phyloP scores from a whole-genome alignment of 2,797 vertebrate genomes.

The Urocyon cinereoargenteus region DNA sequence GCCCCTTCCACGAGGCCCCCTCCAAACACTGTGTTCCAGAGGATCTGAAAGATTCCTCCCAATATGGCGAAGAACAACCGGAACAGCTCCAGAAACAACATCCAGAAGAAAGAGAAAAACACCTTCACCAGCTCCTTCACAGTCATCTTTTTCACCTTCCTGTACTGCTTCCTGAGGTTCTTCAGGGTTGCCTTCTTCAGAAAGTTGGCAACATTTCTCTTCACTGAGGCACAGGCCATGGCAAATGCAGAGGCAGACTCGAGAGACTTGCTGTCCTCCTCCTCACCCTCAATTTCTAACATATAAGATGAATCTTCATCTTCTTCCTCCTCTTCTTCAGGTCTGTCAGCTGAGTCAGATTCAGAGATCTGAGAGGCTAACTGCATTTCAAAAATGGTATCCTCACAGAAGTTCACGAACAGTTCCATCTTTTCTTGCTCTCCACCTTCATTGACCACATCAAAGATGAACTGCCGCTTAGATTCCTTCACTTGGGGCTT shows the following conservation, averaged over 20 bases:
- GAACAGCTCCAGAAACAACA: slow-evolving; percentile 93
- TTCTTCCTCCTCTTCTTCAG: slow-evolving; percentile 93
- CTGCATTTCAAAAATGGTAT: slow-evolving; percentile 99
- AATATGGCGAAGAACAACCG: slow-evolving; percentile 92
- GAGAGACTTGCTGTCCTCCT: slow-evolving; percentile 89
- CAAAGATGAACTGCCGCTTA: slow-evolving; percentile 99
- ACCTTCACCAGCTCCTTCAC: slow-evolving; percentile 93
- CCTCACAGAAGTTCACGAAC: slow-evolving; percentile 99
- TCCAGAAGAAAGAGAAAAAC: slow-evolving; percentile 96
- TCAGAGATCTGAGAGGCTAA: slow-evolving; percentile 98
- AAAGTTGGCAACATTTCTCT: slow-evolving; percentile 91
- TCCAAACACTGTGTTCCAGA: slow-evolving; percentile 97
- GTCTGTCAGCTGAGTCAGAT: slow-evolving; percentile 93
- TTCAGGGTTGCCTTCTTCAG: slow-evolving; percentile 93
- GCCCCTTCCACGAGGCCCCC: slow-evolving; percentile 98
- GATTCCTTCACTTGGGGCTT: slow-evolving; percentile 99
- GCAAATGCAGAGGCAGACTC: slow-evolving; percentile 96
- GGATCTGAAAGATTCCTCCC: slow-evolving; percentile 96
- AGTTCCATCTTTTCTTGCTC: slow-evolving; percentile 99
- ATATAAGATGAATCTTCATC: slow-evolving; percentile 86
- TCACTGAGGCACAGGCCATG: slow-evolving; percentile 92
- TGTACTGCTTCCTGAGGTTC: slow-evolving; percentile 94
- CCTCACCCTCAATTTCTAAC: slow-evolving; percentile 90
- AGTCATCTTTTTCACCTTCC: slow-evolving; percentile 95
- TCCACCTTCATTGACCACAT: slow-evolving; percentile 98